Evolutionary conservation across 1,140 invertebrate genomes (phyloP).

Genomic region (Aphis craccivora): DNA sequence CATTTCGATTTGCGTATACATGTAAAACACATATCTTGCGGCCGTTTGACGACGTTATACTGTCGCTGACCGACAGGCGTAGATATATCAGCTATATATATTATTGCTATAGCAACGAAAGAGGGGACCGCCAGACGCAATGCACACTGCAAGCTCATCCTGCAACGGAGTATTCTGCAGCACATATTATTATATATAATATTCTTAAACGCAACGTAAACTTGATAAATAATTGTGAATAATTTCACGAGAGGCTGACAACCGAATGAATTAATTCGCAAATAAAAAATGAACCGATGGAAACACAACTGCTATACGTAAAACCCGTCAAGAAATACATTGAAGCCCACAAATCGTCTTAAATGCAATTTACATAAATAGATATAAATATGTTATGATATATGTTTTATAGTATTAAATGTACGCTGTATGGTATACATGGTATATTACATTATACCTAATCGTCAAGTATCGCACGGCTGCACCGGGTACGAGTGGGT

Average conservation of each 20-base stretch:
- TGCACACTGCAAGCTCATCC: background rate
- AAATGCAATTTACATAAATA: background rate
- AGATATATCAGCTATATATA: background rate
- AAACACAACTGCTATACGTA: background rate
- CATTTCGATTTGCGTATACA: background rate
- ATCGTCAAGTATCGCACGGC: background rate
- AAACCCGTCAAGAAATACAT: background rate
- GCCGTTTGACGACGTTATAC: background rate
- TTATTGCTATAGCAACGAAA: slow-evolving; percentile 28
- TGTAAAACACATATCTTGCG: background rate
- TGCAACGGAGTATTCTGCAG: background rate
- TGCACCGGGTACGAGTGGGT: no score
- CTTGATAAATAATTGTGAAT: background rate
- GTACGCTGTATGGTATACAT: no score
- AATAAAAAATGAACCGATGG: background rate
- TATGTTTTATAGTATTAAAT: no score
- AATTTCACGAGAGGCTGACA: background rate
- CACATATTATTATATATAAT: background rate
- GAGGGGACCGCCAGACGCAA: slow-evolving; percentile 2
- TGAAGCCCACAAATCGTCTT: background rate
- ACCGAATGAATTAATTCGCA: background rate
- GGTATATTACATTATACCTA: background rate
- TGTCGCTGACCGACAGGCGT: background rate
- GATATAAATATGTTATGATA: background rate
- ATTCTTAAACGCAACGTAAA: background rate